Conservation (phyloP, 2,888 invertebrate species). For the Laothoe populi region DNA sequence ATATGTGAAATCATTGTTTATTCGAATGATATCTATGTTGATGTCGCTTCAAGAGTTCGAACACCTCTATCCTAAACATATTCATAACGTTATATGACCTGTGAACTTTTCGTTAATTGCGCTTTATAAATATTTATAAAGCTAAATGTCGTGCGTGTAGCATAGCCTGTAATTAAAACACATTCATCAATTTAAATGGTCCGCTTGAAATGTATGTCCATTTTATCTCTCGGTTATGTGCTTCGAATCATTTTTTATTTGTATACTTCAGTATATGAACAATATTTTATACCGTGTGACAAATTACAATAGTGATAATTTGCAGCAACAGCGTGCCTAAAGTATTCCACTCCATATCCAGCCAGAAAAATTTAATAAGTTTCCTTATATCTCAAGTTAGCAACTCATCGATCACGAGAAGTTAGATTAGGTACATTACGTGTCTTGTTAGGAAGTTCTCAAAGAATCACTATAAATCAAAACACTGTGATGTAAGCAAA, state of each 20-base stretch:
- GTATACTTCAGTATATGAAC: too few relatives aligned
- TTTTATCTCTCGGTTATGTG: background rate
- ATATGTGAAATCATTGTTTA: background rate
- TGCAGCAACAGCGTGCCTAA: background rate
- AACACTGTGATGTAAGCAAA: background rate
- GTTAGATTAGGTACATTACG: background rate
- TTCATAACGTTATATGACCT: slow-evolving; percentile 28
- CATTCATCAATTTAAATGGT: slow-evolving; percentile 20
- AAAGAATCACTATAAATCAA: background rate
- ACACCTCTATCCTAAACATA: slow-evolving; percentile 32
- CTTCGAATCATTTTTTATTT: too few relatives aligned
- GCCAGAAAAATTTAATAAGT: background rate
- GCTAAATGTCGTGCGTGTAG: slow-evolving; percentile 30
- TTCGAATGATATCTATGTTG: slow-evolving; percentile 19
- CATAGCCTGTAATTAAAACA: slow-evolving; percentile 24
- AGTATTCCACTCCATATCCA: background rate
- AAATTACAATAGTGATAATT: background rate
- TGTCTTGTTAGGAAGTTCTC: background rate
- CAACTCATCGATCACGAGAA: slow-evolving; percentile 4
- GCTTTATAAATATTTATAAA: slow-evolving; percentile 32
- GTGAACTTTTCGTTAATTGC: slow-evolving; percentile 29
- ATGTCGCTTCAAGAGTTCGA: slow-evolving; percentile 31
- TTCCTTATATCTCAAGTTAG: background rate
- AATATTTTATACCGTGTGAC: background rate
- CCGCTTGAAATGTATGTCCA: background rate